Evolutionary conservation across 2,797 vertebrate species (phyloP).

Genomic region (Acanthis flammea): DNA sequence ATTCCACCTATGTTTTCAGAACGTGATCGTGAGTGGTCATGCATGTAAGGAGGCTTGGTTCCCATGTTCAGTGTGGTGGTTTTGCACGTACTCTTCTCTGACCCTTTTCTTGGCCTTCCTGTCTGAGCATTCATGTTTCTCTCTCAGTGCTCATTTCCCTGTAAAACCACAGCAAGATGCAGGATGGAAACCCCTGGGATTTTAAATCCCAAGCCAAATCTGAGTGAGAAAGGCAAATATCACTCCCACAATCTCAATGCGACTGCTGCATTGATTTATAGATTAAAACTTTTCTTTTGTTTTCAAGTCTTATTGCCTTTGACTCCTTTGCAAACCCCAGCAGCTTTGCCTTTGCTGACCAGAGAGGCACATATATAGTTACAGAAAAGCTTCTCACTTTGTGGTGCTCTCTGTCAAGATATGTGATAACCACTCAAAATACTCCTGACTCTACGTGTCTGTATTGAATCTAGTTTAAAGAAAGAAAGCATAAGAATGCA

Average conservation of each 20-base stretch:
- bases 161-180: not conserved
- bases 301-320: not conserved
- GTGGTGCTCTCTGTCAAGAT: not conserved
- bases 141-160: not conserved
- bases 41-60: not conserved
- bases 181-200: not conserved
- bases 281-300: not conserved
- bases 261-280: not conserved
- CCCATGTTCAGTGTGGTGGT: not conserved
- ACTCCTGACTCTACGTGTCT: not conserved
- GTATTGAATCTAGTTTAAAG: not conserved
- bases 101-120: not conserved
- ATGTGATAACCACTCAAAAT: not conserved
- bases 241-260: not conserved
- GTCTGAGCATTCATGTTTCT: not conserved
- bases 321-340: not conserved
- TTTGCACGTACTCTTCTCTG: not conserved
- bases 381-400: not conserved
- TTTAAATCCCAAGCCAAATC: not conserved
- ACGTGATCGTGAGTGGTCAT: not conserved
- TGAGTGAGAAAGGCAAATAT: not conserved
- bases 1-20: not conserved
- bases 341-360: not conserved
- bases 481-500: not conserved
- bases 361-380: not conserved